Base-by-base conservation (phyloP, 2,113 vertebrate genomes). In the Equus quagga region DNA sequence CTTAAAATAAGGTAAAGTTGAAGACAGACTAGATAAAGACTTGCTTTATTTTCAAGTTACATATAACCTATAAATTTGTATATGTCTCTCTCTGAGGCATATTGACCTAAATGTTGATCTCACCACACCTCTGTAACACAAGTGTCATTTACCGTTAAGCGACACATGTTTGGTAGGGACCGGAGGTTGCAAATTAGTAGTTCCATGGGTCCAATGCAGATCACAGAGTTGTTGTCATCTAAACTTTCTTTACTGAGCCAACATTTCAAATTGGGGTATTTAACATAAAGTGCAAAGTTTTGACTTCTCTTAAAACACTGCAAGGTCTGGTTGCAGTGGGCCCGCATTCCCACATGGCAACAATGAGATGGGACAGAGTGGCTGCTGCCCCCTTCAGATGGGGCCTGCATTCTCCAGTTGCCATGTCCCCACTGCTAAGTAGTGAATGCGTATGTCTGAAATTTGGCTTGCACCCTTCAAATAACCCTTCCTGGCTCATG, bases 401-500 rank as follows among this genome's bases (percentile, higher is more conserved):
- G 4, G 18, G 15, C 49, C 24, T 7, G 17, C 7, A 2, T 3
- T n/a, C 51, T 33, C 72, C 5, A 3, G 17, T 41, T 15, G 9
- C 21, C 14, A 1, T 0, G 4, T 60, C 3, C 8, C 19, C 9
- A 31, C 2, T 10, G 19, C 18, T 44, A 46, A 46, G 0, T 12
- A 8, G 2, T 23, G 23, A 75, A 23, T 24, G 21, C 11, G 0
- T 15, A 13, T 65, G 58, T 11, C 46, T 78, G 78, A 26, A 46
- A 79, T 80, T 58, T 18, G 44, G 26, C 36, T 67, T 51, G 41
- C 26, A 17, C 15, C 44, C 4, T 51, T 67, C 60, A 41, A 12
- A 36, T 49, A 56, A 84, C 7, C 7, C 6, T 31, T 72, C 21
- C 49, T 15, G n/a, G 36, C 14, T 91, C 51, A 64, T 69, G 33